These are phyloP conservation scores for Callitettix versicolor DNA, from an alignment of 1,140 invertebrate genomes.

Conservation along the genomic window DNA sequence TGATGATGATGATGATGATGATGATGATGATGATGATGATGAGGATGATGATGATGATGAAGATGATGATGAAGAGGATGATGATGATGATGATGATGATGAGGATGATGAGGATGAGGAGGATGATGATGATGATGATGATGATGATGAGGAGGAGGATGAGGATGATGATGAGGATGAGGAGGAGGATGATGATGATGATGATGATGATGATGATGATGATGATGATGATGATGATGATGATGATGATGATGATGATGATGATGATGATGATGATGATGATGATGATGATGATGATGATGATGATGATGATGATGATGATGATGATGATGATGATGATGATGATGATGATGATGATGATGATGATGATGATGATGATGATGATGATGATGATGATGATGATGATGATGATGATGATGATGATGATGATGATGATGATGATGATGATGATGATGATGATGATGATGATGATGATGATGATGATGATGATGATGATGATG, in stretches of 20 bases:
- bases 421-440: neutral
- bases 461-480: neutral
- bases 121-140: constrained; percentile 1
- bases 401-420: neutral
- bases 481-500: neutral
- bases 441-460: neutral
- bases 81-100: neutral
- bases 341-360: constrained; percentile 9
- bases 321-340: constrained; percentile 2
- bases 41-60: too few species aligned
- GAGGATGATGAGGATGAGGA: constrained; percentile 4
- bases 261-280: constrained; percentile 9
- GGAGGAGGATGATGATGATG: too few species aligned
- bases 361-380: neutral
- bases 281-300: neutral
- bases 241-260: neutral
- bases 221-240: constrained; percentile 1
- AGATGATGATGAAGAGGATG: neutral
- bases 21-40: too few species aligned
- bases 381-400: constrained; percentile 3
- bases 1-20: neutral
- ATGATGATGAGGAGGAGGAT: too few species aligned
- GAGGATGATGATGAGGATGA: neutral
- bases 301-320: constrained; percentile 1
- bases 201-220: neutral